These are phyloP conservation scores for Drosophila nannoptera DNA, from an alignment of 1,140 invertebrate species.

Conservation along the genomic window DNA sequence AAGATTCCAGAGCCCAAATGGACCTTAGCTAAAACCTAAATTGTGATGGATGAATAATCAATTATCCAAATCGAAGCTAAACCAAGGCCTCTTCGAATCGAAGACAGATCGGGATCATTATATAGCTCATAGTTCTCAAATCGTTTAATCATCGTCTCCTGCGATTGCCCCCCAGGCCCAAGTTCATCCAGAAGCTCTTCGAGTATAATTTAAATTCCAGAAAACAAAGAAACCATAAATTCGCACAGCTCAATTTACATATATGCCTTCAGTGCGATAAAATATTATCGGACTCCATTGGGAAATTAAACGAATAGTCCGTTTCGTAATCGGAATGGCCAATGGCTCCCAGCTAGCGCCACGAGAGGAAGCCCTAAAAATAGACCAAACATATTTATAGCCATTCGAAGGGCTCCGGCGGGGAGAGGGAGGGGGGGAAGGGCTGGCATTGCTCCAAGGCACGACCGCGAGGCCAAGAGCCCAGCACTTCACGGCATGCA, in stretches of 20 bases:
- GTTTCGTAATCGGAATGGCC: conserved; percentile 31
- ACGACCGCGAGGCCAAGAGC: conserved; percentile 14
- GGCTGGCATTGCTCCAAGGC: conserved; percentile 16
- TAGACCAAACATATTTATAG: conserved; percentile 60
- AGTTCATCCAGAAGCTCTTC: not conserved
- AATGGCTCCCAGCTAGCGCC: conserved; percentile 26
- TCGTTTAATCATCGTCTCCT: too few species aligned
- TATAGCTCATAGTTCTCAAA: too few species aligned
- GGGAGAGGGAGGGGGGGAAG: not conserved
- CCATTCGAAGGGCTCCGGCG: conserved; percentile 3
- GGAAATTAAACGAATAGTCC: conserved; percentile 11
- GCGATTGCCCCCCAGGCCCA: too few species aligned
- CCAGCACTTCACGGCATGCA: conserved; percentile 19
- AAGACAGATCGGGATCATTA: too few species aligned
- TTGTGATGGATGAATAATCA: too few species aligned
- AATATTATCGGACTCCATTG: not conserved
- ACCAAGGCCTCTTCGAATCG: too few species aligned
- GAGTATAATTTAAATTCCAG: not conserved
- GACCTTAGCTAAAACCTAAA: too few species aligned
- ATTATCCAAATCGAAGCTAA: too few species aligned
- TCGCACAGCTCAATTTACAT: conserved; percentile 23
- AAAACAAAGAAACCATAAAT: conserved; percentile 10
- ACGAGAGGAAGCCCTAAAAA: conserved; percentile 50
- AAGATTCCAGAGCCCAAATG: not conserved
- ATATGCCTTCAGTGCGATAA: conserved; percentile 9